Percentiles rank a stretch among this genome's conserved stretches.
phyloP scores from a whole-genome alignment of 2,113 vertebrate genomes.

The Gasterosteus nipponicus region DNA sequence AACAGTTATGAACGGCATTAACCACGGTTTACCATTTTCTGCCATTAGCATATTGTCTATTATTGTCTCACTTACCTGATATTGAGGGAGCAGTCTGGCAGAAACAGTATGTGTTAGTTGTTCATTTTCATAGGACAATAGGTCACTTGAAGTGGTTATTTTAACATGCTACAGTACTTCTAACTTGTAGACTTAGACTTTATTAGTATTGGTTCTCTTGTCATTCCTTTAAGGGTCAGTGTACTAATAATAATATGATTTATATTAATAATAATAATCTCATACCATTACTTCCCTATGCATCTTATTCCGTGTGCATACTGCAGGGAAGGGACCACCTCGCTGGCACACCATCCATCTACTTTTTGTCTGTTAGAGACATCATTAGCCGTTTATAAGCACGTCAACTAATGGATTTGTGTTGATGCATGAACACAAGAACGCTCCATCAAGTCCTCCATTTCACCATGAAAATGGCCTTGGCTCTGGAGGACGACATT shows the following conservation, averaged over 20 bases:
- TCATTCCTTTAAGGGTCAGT: not conserved
- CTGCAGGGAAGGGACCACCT: constrained; percentile 1
- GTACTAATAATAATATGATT: not conserved
- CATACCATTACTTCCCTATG: not conserved
- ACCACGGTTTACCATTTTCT: not conserved
- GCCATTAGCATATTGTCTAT: not conserved
- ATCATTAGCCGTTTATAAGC: constrained; percentile 41
- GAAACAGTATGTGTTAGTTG: not conserved
- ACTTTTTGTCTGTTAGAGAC: constrained; percentile 25
- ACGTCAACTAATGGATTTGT: constrained; percentile 43
- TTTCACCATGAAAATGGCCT: not conserved
- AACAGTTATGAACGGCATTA: not conserved
- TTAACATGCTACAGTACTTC: not conserved
- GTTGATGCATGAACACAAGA: constrained; percentile 48
- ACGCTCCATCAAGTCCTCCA: constrained; percentile 48
- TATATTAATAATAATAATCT: not conserved
- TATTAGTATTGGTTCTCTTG: not conserved
- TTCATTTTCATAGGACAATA: not conserved
- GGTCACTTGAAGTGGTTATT: not conserved
- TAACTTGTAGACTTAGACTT: not conserved
- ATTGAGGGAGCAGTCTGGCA: not conserved
- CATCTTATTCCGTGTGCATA: not conserved
- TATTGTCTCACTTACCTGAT: not conserved
- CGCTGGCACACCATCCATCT: not conserved
- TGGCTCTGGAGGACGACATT: constrained; percentile 23